Evolutionary conservation across 1,140 invertebrate genomes (phyloP), one percentile per base, ranked within the genome.

Genomic region (Nymphalis io): DNA sequence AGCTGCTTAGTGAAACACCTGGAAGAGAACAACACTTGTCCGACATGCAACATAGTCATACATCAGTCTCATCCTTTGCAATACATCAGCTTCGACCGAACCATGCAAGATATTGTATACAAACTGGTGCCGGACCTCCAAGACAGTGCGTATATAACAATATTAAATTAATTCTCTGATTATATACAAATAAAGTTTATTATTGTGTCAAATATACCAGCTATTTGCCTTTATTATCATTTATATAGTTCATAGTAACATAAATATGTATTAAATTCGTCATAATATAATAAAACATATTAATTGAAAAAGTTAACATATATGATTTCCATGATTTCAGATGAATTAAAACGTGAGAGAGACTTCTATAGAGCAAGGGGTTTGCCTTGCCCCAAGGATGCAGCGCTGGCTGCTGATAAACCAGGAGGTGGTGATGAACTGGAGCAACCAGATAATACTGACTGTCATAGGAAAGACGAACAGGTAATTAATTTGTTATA

Each of bases 101-200:
- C 98, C 68, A 97, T 99, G 96, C 98, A 99, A 92, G 98, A 99
- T 93, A 98, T 99, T 92, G 98, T 99, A 59, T 99, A 98, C 92
- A 99, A 99, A 94, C 92, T 98, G 75, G 97, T 98, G 73, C 97
- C 97, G 70, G 95, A 98, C 83, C 93, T 98, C 73, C 97, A 98
- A 92, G 96, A 97, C 91, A 96, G 96, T 97, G 92, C 93, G 93
- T 92, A 76, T 58, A 48, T 53, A 33, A 46, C 8, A 20, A 39
- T 65, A 0, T 15, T 6, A 68, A 2, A 3, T n/a, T 15, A 44
- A 0, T 15, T 13, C 13, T 44, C 40, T 15, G 3, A 11, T n/a
- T 44, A 1, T 44, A 0, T n/a, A 44, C 11, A 10, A 15, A n/a
- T n/a, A n/a, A n/a, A n/a, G n/a, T n/a, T n/a, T n/a, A n/a, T n/a